Evolutionary conservation across 2,888 invertebrate species (phyloP), one percentile per base, ranked within the genome.

Genomic region (Drosophila phalerata): DNA sequence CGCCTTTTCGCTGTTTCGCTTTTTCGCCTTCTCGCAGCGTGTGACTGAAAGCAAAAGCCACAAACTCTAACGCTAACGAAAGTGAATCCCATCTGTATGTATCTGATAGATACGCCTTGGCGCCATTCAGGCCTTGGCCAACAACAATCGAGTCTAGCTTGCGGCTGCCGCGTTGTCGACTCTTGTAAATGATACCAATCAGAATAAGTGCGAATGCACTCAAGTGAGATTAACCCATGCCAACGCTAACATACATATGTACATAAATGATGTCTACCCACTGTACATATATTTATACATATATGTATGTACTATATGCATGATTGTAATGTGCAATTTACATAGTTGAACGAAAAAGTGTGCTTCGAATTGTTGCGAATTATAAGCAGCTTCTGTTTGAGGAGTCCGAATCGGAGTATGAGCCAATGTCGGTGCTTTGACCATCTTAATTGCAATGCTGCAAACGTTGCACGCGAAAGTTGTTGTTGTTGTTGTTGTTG

Each of bases 121-220:
- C 85, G 85, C 84, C 81, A 66, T 47, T 42, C 58, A 60, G 45
- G 63, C 57, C 68, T 69, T 30, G 47, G 62, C 53, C 38, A 64
- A 53, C 71, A 57, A 67, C 64, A 25, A 57, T 22, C 42, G 45
- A 51, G 49, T 40, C 48, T 45, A 13, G 66, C 55, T 60, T 61
- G 58, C 58, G 68, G 65, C 71, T 53, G 28, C 11, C 42, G 57
- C 45, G 63, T 48, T 60, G 25, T 34, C 51, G 63, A 47, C 60
- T 58, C 58, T 56, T 53, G 87, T 71, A 78, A 85, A 85, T 81
- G 79, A 85, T 82, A 82, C 67, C 83, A 85, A 87, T 87, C 87
- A 85, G 83, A 88, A 86, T 81, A 79, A 86, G 85, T 85, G 83
- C 79, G 81, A 86, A 83, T 77, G 81, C 77, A 77, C 69, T 81